phyloP scores from a whole-genome alignment of 2,113 vertebrate genomes.

The Nothocercus nigrocapillus region DNA sequence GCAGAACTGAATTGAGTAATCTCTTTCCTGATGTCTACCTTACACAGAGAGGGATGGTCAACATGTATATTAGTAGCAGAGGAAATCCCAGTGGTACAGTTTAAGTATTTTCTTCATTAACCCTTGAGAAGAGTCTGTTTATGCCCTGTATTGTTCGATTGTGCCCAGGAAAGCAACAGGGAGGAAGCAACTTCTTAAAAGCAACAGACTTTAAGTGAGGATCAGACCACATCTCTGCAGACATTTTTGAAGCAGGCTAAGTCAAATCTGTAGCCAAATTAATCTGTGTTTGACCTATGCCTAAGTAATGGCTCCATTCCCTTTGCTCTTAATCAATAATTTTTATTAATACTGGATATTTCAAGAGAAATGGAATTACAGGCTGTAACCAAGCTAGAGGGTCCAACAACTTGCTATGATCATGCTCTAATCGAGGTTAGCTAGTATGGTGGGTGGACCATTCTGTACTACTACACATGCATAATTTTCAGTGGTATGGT shows the following conservation, averaged over 20 bases:
- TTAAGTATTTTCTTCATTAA: constrained; percentile 32
- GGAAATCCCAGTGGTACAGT: not conserved
- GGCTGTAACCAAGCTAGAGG: not conserved
- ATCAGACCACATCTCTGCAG: not conserved
- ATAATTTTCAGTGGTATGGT: not conserved
- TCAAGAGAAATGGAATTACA: not conserved
- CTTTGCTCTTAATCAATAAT: not conserved
- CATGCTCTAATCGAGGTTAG: not conserved
- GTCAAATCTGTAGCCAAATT: not conserved
- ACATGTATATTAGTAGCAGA: not conserved
- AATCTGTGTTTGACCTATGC: not conserved
- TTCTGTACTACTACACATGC: too few species aligned
- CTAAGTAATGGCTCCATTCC: not conserved
- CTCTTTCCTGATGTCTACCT: not conserved
- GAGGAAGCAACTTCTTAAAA: constrained; percentile 26
- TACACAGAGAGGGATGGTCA: not conserved
- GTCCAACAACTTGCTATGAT: not conserved
- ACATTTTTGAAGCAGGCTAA: not conserved
- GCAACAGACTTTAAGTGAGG: not conserved
- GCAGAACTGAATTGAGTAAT: not conserved
- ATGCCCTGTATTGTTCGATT: not conserved
- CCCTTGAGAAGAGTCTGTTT: not conserved
- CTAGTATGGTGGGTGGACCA: not conserved
- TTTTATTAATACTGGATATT: not conserved
- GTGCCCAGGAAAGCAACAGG: not conserved